Evolutionary conservation across 2,113 vertebrate genomes (phyloP).

Genomic region (Odontesthes bonariensis): DNA sequence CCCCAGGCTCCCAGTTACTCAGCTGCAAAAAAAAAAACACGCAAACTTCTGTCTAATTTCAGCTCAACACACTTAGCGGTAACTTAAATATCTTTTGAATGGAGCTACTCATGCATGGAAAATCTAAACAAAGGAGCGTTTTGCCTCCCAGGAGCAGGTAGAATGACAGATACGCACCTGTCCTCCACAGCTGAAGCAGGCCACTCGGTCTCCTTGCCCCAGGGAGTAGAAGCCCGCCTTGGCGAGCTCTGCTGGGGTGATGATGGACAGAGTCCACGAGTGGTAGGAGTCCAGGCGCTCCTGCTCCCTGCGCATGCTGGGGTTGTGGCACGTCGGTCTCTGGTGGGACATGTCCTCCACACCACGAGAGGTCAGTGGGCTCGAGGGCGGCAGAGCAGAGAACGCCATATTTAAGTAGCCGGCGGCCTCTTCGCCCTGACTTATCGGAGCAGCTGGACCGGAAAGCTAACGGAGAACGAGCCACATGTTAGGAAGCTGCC

Average conservation of each 20-base stretch:
- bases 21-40: slow-evolving; percentile 74
- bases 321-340: slow-evolving; percentile 82
- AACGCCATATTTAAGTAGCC: slow-evolving; percentile 88
- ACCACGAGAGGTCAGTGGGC: slow-evolving; percentile 82
- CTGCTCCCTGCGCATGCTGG: slow-evolving; percentile 90
- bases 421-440: slow-evolving; percentile 82
- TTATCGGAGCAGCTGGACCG: slow-evolving; percentile 55
- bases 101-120: too few relatives aligned
- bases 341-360: slow-evolving; percentile 86
- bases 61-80: too few relatives aligned
- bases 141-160: too few relatives aligned
- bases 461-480: slow-evolving; percentile 56
- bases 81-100: too few relatives aligned
- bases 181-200: slow-evolving; percentile 95
- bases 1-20: slow-evolving; percentile 97
- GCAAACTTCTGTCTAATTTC: not conserved
- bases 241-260: slow-evolving; percentile 90
- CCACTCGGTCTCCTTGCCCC: slow-evolving; percentile 91
- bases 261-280: slow-evolving; percentile 87
- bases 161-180: slow-evolving; percentile 52
- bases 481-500: not conserved
- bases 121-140: too few relatives aligned
- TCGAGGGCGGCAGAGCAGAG: slow-evolving; percentile 84
- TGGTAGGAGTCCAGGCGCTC: slow-evolving; percentile 89
- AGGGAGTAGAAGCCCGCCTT: slow-evolving; percentile 97